Evolutionary conservation across 2,888 invertebrate genomes (phyloP).

Genomic region (Agapostemon virescens): DNA sequence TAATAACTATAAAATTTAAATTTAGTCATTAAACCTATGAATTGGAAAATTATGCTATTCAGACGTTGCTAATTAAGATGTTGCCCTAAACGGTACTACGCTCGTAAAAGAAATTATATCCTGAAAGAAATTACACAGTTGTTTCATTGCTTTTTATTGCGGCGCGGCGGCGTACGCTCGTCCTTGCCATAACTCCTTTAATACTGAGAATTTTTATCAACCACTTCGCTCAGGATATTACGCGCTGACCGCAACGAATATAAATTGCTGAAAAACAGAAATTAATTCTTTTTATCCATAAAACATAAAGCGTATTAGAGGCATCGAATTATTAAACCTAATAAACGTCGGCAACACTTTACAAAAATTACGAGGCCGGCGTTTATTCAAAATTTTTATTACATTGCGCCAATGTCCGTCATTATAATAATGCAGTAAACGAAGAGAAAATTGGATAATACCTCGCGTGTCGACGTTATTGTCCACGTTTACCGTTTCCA

Average conservation of each 20-base stretch:
- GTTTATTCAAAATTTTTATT: background rate
- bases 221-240: background rate
- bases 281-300: too few relatives aligned
- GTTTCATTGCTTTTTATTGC: conserved; percentile 2
- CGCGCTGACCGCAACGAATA: background rate
- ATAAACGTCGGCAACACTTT: too few relatives aligned
- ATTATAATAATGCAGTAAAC: too few relatives aligned
- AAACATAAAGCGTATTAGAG: too few relatives aligned
- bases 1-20: conserved; percentile 2
- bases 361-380: background rate
- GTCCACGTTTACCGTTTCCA: too few relatives aligned
- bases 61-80: background rate
- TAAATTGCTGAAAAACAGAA: background rate
- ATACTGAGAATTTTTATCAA: background rate
- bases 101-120: conserved; percentile 1
- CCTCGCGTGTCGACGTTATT: too few relatives aligned
- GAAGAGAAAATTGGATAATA: too few relatives aligned
- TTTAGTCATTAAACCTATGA: background rate
- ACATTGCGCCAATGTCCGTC: too few relatives aligned
- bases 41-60: conserved; percentile 1
- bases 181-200: background rate
- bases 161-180: background rate
- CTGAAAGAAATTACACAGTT: background rate
- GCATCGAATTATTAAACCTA: too few relatives aligned
- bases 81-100: background rate